These are phyloP conservation scores for Dendroctonus valens DNA, from an alignment of 1,140 invertebrate genomes.

Conservation along the genomic window DNA sequence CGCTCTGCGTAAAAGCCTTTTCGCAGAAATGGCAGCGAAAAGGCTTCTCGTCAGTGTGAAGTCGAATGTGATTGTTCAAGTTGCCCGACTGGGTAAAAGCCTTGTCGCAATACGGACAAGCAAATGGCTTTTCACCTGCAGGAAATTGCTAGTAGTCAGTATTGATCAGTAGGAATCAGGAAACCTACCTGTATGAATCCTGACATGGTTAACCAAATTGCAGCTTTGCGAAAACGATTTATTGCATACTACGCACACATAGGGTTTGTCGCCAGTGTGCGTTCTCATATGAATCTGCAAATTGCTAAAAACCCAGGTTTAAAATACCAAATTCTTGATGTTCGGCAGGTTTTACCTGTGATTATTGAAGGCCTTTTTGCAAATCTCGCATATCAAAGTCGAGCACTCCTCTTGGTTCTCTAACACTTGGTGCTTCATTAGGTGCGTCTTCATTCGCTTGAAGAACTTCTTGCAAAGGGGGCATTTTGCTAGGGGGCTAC, in stretches of 20 bases:
- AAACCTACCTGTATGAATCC: conserved; percentile 52
- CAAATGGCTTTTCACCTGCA: conserved; percentile 47
- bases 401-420: conserved; percentile 33
- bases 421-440: conserved; percentile 44
- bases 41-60: conserved; percentile 58
- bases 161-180: not conserved
- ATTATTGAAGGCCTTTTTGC: conserved; percentile 45
- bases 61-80: conserved; percentile 55
- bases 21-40: conserved; percentile 50
- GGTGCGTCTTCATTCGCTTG: conserved; percentile 45
- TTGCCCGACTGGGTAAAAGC: conserved; percentile 56
- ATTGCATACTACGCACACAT: conserved; percentile 53
- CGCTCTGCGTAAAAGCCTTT: conserved; percentile 53
- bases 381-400: conserved; percentile 43
- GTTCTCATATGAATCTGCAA: conserved; percentile 49
- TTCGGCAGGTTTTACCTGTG: conserved; percentile 18
- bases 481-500: conserved; percentile 47
- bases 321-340: not conserved
- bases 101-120: conserved; percentile 48
- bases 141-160: conserved; percentile 27
- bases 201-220: conserved; percentile 58
- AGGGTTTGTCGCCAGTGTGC: conserved; percentile 59
- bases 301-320: conserved; percentile 36
- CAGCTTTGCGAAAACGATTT: conserved; percentile 58
- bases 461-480: conserved; percentile 49